Evolutionary conservation across 2,797 vertebrate genomes (phyloP), one percentile per base, ranked within the genome.

Genomic region (Peromyscus nudipes): DNA sequence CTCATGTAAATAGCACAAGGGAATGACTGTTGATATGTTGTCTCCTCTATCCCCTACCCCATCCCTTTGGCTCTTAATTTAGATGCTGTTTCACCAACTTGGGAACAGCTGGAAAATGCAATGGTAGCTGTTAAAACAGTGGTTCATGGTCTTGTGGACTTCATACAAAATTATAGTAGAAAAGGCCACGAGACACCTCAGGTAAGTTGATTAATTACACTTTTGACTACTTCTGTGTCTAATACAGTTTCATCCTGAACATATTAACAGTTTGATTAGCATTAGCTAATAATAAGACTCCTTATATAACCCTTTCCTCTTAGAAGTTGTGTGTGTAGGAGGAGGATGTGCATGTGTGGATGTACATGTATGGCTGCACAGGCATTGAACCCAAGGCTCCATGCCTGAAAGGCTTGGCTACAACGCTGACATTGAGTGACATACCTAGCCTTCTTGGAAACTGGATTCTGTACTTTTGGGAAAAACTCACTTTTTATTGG

Each of bases 121-220:
- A 99, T 99, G 99, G 98, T 99, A 0, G 99, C 99, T 77, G 99
- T 99, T 91, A 99, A 99, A 98, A 98, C 99, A 76, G 99, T 99
- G 91, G 99, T 99, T 95, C 99, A 99, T 10, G 99, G 99, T 29
- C 99, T 99, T 81, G 99, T 99, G 97, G 99, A 99, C 97, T 99
- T 99, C 98, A 99, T 99, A 97, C 99, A 99, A 98, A 99, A 99
- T 98, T 99, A 99, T 95, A 99, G 99, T 97, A 99, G 99, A 97
- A 99, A 99, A 99, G 99, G 99, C 98, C 99, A 99, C 60, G 99
- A 99, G 96, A 98, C 99, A 94, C 99, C 99, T 87, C 99, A 99
- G 99, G 99, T 99, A 96, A 96, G 55, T 94, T 12, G 13, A 40
- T 80, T 92, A 76, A 55, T 84, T 96, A 8, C 37, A 69, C 9